Conservation (phyloP, 53 echinoderm and acorn worm genomes). For the Crossaster papposus region DNA sequence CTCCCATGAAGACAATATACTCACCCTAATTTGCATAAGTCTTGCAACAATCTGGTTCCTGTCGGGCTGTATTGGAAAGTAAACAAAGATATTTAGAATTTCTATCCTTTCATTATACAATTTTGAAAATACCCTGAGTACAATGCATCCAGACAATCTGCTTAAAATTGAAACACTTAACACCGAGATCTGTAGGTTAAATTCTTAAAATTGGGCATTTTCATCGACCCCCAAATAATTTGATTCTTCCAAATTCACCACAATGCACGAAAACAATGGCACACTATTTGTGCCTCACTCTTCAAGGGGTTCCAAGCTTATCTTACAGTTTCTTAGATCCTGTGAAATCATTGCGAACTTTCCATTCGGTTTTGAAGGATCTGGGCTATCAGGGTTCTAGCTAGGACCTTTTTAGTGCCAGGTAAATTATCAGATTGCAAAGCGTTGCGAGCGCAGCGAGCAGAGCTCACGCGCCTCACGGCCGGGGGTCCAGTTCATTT, state of each 20-base stretch:
- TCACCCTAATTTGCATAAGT: slow-evolving; percentile 99
- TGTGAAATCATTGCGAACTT: no score
- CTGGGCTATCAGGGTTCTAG: no score
- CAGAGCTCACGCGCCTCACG: no score
- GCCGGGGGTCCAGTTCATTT: no score
- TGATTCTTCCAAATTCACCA: neutral
- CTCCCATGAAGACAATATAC: slow-evolving; percentile 40
- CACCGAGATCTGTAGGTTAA: no score
- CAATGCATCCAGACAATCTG: neutral
- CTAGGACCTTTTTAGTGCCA: no score
- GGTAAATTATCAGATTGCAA: no score
- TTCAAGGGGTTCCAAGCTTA: neutral
- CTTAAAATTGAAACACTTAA: no score
- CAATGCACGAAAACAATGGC: neutral
- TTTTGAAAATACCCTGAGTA: neutral
- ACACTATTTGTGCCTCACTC: neutral
- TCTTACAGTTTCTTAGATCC: no score
- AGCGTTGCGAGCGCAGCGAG: no score
- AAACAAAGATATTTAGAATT: neutral
- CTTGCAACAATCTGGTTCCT: slow-evolving; percentile 98
- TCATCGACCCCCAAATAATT: neutral
- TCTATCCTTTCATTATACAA: neutral
- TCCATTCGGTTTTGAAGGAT: no score
- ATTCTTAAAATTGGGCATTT: no score
- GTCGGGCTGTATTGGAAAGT: slow-evolving; percentile 79